Evolutionary conservation across 2,888 invertebrate genomes (phyloP), one percentile per base, ranked within the genome.

Genomic region (Ochropleura plecta): DNA sequence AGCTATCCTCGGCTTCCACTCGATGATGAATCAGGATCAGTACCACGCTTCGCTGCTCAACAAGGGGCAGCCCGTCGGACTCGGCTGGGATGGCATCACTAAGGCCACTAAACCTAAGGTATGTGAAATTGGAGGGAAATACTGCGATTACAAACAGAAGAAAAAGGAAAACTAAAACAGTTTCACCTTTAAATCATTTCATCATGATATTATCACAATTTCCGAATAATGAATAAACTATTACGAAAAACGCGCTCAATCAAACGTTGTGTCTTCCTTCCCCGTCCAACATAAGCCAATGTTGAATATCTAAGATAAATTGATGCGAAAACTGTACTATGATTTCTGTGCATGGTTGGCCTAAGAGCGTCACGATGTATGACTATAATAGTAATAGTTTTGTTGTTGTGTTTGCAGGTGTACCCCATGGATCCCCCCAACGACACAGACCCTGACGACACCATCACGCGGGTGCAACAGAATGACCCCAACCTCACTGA

Each of bases 1-100:
- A 99, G 99, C 99, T 94, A 99, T 99, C 95, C 97, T 99, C 92
- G 99, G 99, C 91, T 99, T 99, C 97, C 99, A 99, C 97, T 99
- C 99, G 82, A 99, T 99, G 99, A 98, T 99, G 98, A 99, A 99
- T 95, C 99, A 99, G 97, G 99, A 99, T 93, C 99, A 99, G 96
- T 99, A 99, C 96, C 99, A 99, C 97, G 99, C 99, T 79, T 99
- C 99, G 59, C 97, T 99, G 80, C 96, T 98, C 84, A 99, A 99
- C 97, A 99, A 99, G 96, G 98, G 98, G 46, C 98, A 99, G 92
- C 98, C 98, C 0, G 97, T 98, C 79, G 99, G 99, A 64, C 96
- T 99, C 90, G 99, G 99, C 85, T 99, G 99, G 99, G 98, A 98
- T 92, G 99, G 99, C 90, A 98, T 99, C 91, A 99, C 99, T 71